Evolutionary conservation across 2,113 vertebrate species (phyloP).

Genomic region (Solenodon paradoxus): DNA sequence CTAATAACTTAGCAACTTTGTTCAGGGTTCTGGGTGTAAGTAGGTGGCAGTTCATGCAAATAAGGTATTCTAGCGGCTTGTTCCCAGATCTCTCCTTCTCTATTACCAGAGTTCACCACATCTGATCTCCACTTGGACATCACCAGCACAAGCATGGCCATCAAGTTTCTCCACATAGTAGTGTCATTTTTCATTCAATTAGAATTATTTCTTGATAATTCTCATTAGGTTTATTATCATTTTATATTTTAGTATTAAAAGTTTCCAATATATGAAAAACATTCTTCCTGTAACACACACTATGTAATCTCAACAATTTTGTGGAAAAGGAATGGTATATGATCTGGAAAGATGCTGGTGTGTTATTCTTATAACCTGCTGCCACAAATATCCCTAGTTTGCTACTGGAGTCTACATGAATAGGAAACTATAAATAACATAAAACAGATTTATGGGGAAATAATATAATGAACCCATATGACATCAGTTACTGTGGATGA

Average conservation of each 20-base stretch:
- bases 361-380: not conserved
- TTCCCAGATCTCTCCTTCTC: not conserved
- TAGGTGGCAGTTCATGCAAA: not conserved
- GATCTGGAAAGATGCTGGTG: not conserved
- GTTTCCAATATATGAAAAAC: conserved; percentile 5
- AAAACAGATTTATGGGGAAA: not conserved
- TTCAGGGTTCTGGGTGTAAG: not conserved
- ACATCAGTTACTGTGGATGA: conserved; percentile 1
- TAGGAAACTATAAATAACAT: conserved; percentile 48
- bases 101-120: not conserved
- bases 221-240: not conserved
- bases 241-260: not conserved
- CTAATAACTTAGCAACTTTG: not conserved
- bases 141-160: not conserved
- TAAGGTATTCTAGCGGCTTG: not conserved
- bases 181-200: not conserved
- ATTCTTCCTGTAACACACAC: not conserved
- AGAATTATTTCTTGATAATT: not conserved
- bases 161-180: not conserved
- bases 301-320: conserved; percentile 3
- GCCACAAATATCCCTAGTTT: not conserved
- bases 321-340: not conserved
- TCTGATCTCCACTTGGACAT: not conserved
- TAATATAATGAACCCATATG: conserved; percentile 40
- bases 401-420: not conserved